phyloP scores from a whole-genome alignment of 2,797 vertebrate species.

The Characodon lateralis region DNA sequence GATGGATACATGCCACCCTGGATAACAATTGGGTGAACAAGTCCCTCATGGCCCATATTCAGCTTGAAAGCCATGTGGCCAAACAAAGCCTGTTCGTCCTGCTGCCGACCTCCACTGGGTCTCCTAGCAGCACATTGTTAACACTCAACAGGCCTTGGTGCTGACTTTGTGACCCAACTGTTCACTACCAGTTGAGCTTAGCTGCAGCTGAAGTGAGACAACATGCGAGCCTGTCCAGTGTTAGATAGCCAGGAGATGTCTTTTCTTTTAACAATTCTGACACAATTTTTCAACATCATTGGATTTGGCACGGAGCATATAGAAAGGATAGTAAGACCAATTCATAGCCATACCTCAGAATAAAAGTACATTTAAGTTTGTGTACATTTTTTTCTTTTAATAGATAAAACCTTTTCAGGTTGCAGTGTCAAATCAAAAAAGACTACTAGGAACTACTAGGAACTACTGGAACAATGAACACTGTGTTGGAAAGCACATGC shows the following conservation, averaged over 20 bases:
- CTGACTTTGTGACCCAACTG: constrained; percentile 86
- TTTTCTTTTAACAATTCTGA: constrained; percentile 5
- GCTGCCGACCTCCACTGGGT: constrained; percentile 47
- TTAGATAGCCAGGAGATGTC: constrained; percentile 50
- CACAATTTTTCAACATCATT: background rate
- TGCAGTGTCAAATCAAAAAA: background rate
- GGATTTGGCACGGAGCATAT: background rate
- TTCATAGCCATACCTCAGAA: background rate
- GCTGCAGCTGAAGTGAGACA: constrained; percentile 77
- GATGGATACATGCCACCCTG: constrained; percentile 74
- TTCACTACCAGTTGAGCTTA: constrained; percentile 77
- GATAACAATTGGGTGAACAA: constrained; percentile 85
- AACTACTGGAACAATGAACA: background rate
- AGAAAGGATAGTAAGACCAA: background rate
- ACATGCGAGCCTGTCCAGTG: constrained; percentile 39
- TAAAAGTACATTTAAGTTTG: background rate
- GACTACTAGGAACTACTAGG: too few species aligned
- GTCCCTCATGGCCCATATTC: constrained; percentile 86
- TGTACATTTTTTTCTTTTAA: background rate
- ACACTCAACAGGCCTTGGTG: constrained; percentile 84
- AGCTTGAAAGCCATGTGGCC: constrained; percentile 87
- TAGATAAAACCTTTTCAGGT: background rate
- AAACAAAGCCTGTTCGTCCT: constrained; percentile 83
- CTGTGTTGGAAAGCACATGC: background rate
- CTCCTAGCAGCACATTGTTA: constrained; percentile 85